Percentiles rank a stretch among this genome's conserved stretches.
phyloP scores from a whole-genome alignment of 2,888 invertebrate genomes.

The Temnothorax ravouxi region DNA sequence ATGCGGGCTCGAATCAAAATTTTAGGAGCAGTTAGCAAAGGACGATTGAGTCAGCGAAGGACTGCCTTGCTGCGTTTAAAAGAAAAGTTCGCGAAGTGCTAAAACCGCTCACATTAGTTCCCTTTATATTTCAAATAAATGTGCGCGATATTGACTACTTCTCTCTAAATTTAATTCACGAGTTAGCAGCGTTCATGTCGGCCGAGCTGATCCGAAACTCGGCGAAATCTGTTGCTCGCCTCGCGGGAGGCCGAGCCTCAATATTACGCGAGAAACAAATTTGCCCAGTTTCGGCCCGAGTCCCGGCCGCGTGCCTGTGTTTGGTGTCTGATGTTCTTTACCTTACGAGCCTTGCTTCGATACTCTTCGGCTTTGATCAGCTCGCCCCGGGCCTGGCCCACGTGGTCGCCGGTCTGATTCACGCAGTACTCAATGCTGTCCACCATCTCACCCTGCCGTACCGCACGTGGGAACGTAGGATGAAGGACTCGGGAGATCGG shows the following conservation, averaged over 20 bases:
- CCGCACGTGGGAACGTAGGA: constrained; percentile 53
- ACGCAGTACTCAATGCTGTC: constrained; percentile 98
- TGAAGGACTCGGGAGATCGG: not conserved
- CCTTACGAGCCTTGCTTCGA: constrained; percentile 96
- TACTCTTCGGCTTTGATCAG: constrained; percentile 93
- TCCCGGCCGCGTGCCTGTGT: constrained; percentile 38
- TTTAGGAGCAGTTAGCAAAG: no score
- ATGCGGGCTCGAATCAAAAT: no score
- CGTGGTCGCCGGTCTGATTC: constrained; percentile 94
- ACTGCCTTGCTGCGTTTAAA: no score
- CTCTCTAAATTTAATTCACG: constrained; percentile 12
- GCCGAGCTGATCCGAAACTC: constrained; percentile 31
- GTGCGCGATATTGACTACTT: not conserved
- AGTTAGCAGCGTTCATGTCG: constrained; percentile 28
- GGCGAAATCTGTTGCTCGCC: not conserved
- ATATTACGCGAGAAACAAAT: not conserved
- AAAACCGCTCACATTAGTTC: no score
- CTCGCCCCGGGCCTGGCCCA: constrained; percentile 93
- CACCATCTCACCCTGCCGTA: constrained; percentile 95
- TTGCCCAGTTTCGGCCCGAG: not conserved
- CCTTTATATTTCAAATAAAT: no score
- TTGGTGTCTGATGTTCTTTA: constrained; percentile 86
- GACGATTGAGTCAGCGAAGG: no score
- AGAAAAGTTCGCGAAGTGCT: no score
- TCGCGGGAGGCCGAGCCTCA: not conserved